These are phyloP conservation scores for Zingel zingel DNA, from an alignment of 2,113 vertebrate species.

Conservation along the genomic window DNA sequence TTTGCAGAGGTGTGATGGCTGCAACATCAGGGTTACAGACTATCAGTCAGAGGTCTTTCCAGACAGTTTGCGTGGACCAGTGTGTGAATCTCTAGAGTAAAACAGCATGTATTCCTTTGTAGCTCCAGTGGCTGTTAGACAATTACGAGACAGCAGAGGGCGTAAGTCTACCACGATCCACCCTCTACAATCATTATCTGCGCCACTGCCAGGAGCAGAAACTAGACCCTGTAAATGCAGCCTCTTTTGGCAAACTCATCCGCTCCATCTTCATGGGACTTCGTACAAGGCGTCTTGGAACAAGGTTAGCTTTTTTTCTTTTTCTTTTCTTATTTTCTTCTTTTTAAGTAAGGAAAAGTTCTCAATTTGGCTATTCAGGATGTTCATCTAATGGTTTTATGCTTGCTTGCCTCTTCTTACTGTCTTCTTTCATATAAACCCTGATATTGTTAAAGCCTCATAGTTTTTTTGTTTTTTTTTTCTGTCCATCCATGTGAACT, in stretches of 20 bases:
- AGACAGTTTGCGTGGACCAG: background rate
- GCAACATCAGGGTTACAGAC: conserved; percentile 24
- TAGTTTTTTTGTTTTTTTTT: background rate
- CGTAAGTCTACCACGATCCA: conserved; percentile 95
- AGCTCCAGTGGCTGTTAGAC: conserved; percentile 98
- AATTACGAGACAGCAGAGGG: conserved; percentile 98
- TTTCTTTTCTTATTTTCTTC: background rate
- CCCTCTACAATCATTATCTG: conserved; percentile 97
- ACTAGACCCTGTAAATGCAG: conserved; percentile 96
- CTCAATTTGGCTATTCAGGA: background rate
- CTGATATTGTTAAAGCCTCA: background rate
- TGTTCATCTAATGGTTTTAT: background rate
- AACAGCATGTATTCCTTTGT: conserved; percentile 41
- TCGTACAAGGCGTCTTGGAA: conserved; percentile 94
- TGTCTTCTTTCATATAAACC: background rate
- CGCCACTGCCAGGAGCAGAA: conserved; percentile 99
- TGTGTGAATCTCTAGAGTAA: conserved; percentile 23
- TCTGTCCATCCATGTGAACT: background rate
- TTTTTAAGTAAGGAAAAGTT: background rate
- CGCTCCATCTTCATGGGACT: conserved; percentile 99
- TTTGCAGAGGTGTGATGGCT: conserved; percentile 44
- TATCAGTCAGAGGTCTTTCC: conserved; percentile 11
- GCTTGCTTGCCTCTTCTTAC: background rate
- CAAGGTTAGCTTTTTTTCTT: conserved; percentile 84
- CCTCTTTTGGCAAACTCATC: conserved; percentile 98